Evolutionary conservation across 2,888 invertebrate species (phyloP), one percentile per base, ranked within the genome.

Genomic region (Tipula confusa): DNA sequence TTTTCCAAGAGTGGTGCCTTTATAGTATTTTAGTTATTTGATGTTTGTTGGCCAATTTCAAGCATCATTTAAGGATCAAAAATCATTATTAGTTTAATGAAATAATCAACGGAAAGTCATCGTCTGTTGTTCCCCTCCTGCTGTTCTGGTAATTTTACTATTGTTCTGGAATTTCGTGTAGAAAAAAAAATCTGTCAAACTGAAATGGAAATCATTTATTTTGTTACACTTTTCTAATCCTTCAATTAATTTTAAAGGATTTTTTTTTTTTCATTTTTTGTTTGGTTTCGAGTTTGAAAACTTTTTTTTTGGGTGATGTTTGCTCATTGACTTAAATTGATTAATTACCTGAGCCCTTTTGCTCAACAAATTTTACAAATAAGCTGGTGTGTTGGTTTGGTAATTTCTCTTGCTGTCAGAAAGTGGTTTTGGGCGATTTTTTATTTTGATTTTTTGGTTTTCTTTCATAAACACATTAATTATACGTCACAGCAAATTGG

Each of bases 281-380:
- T 43, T 43, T n/a, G 43, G 43, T 43, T 36, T n/a, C n/a, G 36
- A 36, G 11, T 36, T 36, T 36, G 11, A 36, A 36, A 36, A 43
- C n/a, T 43, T 15, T 43, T 6, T 43, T 43, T 43, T 36, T 11
- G 36, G 38, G 24, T 64, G 9, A 11, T 64, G 64, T 64, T 64
- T 64, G 24, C 64, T 64, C 64, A 64, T 64, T 64, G 64, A 64
- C 64, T 64, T 64, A 64, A 64, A 64, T 64, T 64, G 64, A 64
- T 64, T 64, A 64, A 64, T 64, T 24, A 64, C 64, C 64, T 64
- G 64, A 64, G 64, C 64, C 64, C 24, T 7, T 24, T 24, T 64
- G 24, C 64, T 48, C 6, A 1, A 11, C 18, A 0, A 1, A 64
- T 7, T 9, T 7, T 64, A 43, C n/a, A 36, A 64, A 64, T 64